A percentile compares a stretch with the other conserved stretches of the same genome.
phyloP scores from a whole-genome alignment of 2,113 vertebrate species.

The Aspiorhynchus laticeps region DNA sequence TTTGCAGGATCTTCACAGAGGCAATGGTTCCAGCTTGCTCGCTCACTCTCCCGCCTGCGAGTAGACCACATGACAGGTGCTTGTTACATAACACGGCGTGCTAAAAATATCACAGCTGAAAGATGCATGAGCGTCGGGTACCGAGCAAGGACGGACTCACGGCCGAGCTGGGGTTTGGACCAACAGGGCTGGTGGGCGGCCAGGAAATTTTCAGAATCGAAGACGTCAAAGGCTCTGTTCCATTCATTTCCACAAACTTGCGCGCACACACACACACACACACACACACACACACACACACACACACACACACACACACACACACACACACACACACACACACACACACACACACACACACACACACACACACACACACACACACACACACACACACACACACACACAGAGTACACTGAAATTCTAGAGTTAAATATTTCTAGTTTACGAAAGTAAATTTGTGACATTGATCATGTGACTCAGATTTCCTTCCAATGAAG shows the following conservation, averaged over 20 bases:
- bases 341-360: not conserved
- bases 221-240: slow-evolving; percentile 24
- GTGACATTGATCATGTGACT: not conserved
- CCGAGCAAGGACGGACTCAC: slow-evolving; percentile 45
- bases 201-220: slow-evolving; percentile 50
- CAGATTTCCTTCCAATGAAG: not conserved
- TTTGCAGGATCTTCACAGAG: slow-evolving; percentile 50
- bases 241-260: slow-evolving; percentile 41
- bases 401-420: not conserved
- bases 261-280: not conserved
- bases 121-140: slow-evolving; percentile 65
- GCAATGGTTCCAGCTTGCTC: slow-evolving; percentile 11
- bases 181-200: slow-evolving; percentile 24
- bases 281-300: not conserved
- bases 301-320: not conserved
- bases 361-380: not conserved
- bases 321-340: not conserved
- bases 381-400: not conserved
- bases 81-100: slow-evolving; percentile 69
- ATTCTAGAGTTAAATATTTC: not conserved
- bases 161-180: slow-evolving; percentile 37
- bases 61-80: slow-evolving; percentile 70
- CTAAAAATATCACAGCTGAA: slow-evolving; percentile 75
- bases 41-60: slow-evolving; percentile 43
- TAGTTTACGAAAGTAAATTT: not conserved